Conservation (phyloP, 2,797 vertebrate genomes). For the Muraenolepis orangiensis region DNA sequence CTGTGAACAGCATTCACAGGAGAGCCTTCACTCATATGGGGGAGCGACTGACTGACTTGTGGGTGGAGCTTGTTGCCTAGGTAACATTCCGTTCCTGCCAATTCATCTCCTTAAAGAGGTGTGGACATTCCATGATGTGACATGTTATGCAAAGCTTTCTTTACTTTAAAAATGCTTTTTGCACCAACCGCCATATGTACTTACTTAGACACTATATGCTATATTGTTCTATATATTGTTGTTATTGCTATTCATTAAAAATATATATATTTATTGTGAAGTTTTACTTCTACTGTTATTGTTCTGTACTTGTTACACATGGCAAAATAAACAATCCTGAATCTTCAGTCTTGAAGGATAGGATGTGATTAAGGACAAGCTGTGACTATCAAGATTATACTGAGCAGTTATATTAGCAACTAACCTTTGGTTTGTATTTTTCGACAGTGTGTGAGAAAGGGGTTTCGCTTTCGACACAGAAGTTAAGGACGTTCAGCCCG, state of each 20-base stretch:
- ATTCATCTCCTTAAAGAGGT: conserved; percentile 6
- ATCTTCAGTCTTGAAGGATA: no score
- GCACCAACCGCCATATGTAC: no score
- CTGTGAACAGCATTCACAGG: neutral
- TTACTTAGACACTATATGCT: no score
- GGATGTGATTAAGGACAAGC: no score
- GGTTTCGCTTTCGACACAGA: no score
- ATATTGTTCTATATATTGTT: no score
- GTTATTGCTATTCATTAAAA: no score
- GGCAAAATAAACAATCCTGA: no score
- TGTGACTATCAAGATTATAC: neutral
- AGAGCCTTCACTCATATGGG: neutral
- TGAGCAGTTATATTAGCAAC: neutral
- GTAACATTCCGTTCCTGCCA: conserved; percentile 30
- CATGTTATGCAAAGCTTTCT: neutral
- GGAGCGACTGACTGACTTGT: conserved; percentile 2
- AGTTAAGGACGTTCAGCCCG: neutral
- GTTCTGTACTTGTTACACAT: no score
- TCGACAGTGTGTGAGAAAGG: neutral
- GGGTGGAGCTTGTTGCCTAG: conserved; percentile 15
- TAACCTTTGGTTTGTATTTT: neutral
- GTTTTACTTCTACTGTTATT: no score
- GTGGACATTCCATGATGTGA: neutral
- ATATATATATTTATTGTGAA: no score
- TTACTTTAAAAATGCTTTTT: no score